These are phyloP conservation scores for pig (Sus scrofa) DNA, from an alignment of 2,113 vertebrate species.

Conservation along the genomic window T2T-Sscrofa CM000826.6:126991001-126991500, in stretches of 20 bases:
- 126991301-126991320: constrained; percentile 95
- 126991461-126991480: constrained; percentile 90
- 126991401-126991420: constrained; percentile 83
- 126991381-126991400: constrained; percentile 90
- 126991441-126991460: constrained; percentile 84
- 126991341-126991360: constrained; percentile 96
- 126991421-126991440: constrained; percentile 85
- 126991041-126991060: constrained; percentile 86
- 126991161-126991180: constrained; percentile 90
- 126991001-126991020: constrained; percentile 78
- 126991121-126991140: constrained; percentile 72
- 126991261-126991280: constrained; percentile 96
- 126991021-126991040: constrained; percentile 81
- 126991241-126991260: constrained; percentile 79
- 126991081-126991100: constrained; percentile 91
- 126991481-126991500: constrained; percentile 88
- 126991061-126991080: constrained; percentile 90
- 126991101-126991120: constrained; percentile 90
- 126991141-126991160: constrained; percentile 81
- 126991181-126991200: constrained; percentile 90
- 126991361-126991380: constrained; percentile 96
- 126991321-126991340: constrained; percentile 92
- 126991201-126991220: constrained; percentile 89
- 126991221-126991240: constrained; percentile 90
- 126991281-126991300: constrained; percentile 90